Base-by-base conservation (phyloP, 2,888 invertebrate genomes). In the Gryllus longicercus region DNA sequence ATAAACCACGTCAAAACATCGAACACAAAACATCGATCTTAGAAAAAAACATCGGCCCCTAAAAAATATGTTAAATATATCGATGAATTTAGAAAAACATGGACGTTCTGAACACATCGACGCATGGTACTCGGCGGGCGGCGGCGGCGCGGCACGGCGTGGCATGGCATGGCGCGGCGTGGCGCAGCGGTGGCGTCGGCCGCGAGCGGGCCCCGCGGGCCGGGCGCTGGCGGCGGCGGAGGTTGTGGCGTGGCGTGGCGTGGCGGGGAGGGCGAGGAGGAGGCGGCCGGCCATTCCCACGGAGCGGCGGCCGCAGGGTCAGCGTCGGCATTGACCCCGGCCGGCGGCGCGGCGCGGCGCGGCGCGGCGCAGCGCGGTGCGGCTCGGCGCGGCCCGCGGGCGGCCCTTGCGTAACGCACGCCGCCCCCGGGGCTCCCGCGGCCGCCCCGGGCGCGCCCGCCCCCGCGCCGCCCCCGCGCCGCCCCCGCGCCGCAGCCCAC, bases 261-360 rank as follows among this genome's bases (percentile, higher is more conserved):
- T 8, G 16, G 63, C 2, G 2, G 63, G 63, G 16, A 18, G 63
- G 16, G 63, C 16, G 16, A 8, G 63, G 63, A 14, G 63, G n/a
- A 14, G 63, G 63, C 63, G 63, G 63, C 63, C 63, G 63, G 63
- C n/a, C 63, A 63, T 63, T 63, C 63, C 63, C 63, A 63, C 63
- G 63, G 63, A 14, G 63, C 63, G 63, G 16, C 63, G 63, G 63
- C 63, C 63, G 63, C 49, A 50, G 51, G 79, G 79, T 79, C 79
- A 79, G 76, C 51, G 79, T 25, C 76, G 76, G 79, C 25, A 49
- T 51, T 79, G 79, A 79, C 79, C 79, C 51, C 76, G 50, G 23
- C 50, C 51, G 50, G 77, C 50, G 77, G 77, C n/a, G 50, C 77
- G n/a, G 77, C 77, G 63, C 38, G 38, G 38, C 4, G 38, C 38